Conservation (phyloP, 2,888 invertebrate species). For the Thecocarcelia acutangulata region DNA sequence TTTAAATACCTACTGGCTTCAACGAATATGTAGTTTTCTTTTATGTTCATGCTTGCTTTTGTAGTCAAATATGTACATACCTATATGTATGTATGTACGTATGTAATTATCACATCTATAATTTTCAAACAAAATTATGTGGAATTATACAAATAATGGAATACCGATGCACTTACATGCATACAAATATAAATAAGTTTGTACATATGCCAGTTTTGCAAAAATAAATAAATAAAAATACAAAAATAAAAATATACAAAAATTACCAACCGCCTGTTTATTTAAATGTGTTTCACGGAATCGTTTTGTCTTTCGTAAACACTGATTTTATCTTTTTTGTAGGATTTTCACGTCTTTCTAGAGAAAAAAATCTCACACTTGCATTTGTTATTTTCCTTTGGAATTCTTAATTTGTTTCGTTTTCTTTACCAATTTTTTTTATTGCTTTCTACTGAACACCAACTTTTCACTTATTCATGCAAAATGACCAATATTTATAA, state of each 20-base stretch:
- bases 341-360: conserved; percentile 4
- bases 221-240: background rate
- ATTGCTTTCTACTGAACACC: background rate
- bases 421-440: conserved; percentile 9
- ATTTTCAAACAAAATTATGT: no score
- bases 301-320: no score
- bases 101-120: no score
- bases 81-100: no score
- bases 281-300: conserved; percentile 7
- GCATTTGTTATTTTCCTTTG: conserved; percentile 16
- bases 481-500: background rate
- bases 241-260: background rate
- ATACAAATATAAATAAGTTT: no score
- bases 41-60: no score
- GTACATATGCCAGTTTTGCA: conserved; percentile 14
- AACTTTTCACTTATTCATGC: background rate
- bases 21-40: no score
- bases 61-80: background rate
- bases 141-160: no score
- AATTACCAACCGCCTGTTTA: conserved; percentile 19
- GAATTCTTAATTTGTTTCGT: conserved; percentile 17
- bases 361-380: conserved; percentile 5
- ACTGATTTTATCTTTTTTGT: background rate
- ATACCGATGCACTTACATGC: no score
- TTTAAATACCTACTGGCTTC: no score